Percentiles rank a stretch among this genome's conserved stretches.
Conservation (phyloP, 2,888 invertebrate species). For the Conops quadrifasciatus region DNA sequence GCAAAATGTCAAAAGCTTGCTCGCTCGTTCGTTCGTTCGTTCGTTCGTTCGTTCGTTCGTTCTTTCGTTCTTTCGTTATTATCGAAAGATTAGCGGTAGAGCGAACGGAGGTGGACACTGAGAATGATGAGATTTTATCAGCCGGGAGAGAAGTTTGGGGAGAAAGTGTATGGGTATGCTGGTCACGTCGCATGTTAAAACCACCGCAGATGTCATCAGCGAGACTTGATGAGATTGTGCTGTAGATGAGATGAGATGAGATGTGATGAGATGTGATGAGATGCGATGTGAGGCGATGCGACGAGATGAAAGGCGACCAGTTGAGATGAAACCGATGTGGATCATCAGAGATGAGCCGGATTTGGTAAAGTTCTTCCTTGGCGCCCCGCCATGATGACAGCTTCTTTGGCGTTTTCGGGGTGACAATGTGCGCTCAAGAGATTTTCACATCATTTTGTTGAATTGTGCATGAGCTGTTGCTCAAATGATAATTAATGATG, state of each 20-base stretch:
- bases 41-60: too few species aligned
- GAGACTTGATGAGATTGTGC: slow-evolving; percentile 40
- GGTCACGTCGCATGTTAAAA: slow-evolving; percentile 43
- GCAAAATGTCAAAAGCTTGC: slow-evolving; percentile 35
- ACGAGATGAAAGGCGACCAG: slow-evolving; percentile 18
- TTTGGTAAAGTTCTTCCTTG: not conserved
- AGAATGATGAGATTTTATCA: not conserved
- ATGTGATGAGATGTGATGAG: slow-evolving; percentile 22
- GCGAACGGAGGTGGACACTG: not conserved
- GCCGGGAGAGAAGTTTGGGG: not conserved
- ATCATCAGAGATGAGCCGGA: not conserved
- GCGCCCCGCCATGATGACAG: not conserved
- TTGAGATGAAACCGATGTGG: slow-evolving; percentile 6
- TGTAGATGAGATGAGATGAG: slow-evolving; percentile 15
- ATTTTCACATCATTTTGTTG: slow-evolving; percentile 61
- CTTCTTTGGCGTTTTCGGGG: not conserved
- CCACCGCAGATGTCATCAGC: slow-evolving; percentile 42
- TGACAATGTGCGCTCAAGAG: slow-evolving; percentile 56
- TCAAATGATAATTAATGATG: slow-evolving; percentile 55
- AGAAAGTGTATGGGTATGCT: slow-evolving; percentile 34
- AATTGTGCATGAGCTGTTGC: slow-evolving; percentile 46
- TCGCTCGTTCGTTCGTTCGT: too few species aligned
- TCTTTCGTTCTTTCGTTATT: too few species aligned
- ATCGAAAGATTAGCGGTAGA: not conserved
- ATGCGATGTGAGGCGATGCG: slow-evolving; percentile 12